A percentile compares a stretch with the other conserved stretches of the same genome.
Conservation (phyloP, 2,888 invertebrate species). For the Ceraclea dissimilis region DNA sequence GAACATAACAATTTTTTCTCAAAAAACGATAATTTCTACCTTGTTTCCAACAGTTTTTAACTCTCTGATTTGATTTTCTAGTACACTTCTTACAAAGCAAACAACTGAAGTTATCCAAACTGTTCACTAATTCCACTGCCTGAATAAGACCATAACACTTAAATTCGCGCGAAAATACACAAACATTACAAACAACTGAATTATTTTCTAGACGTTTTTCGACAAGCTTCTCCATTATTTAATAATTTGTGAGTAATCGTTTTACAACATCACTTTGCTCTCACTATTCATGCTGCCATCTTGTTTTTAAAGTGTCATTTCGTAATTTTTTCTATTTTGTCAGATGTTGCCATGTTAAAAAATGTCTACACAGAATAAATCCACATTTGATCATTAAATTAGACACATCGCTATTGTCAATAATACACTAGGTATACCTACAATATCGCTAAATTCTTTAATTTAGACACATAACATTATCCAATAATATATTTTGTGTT, state of each 20-base stretch:
- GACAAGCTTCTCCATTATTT: conserved; percentile 21
- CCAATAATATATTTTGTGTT: too few species aligned
- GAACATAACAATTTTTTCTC: background rate
- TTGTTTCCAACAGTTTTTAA: conserved; percentile 9
- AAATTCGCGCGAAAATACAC: background rate
- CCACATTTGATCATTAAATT: too few species aligned
- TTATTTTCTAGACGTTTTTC: conserved; percentile 11
- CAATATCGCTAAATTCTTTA: too few species aligned
- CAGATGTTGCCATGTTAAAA: too few species aligned
- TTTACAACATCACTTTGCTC: background rate
- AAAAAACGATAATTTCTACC: background rate
- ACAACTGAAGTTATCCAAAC: conserved; percentile 12
- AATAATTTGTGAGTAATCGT: conserved; percentile 2
- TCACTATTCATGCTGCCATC: conserved; percentile 11
- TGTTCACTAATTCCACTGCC: conserved; percentile 4
- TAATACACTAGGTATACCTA: too few species aligned
- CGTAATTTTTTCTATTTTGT: too few species aligned
- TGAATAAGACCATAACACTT: conserved; percentile 7
- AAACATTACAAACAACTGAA: conserved; percentile 1
- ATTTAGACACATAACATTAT: too few species aligned
- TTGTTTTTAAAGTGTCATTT: conserved; percentile 16
- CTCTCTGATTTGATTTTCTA: conserved; percentile 9
- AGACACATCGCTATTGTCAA: too few species aligned
- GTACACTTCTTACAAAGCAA: conserved; percentile 20
- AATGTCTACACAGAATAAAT: too few species aligned